These are phyloP conservation scores for Eupeodes luniger DNA, from an alignment of 2,888 invertebrate species.

Conservation along the genomic window DNA sequence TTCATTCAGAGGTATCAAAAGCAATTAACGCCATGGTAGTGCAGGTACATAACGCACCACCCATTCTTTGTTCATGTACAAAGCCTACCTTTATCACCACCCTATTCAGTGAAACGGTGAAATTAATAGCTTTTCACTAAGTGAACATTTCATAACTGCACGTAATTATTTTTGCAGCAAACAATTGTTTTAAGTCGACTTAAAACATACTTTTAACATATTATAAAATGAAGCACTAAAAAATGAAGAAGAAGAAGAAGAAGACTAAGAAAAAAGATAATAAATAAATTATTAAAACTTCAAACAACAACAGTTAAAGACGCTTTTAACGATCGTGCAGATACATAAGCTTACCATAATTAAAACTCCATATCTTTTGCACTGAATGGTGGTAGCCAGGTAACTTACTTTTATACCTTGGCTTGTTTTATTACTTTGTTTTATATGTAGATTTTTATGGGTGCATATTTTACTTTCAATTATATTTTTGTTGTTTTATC, in stretches of 20 bases:
- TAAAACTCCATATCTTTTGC: slow-evolving; percentile 21
- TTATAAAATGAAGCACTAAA: too few relatives aligned
- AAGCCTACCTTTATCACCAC: neutral
- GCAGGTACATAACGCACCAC: slow-evolving; percentile 6
- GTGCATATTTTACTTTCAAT: slow-evolving; percentile 1
- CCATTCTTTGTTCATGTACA: neutral
- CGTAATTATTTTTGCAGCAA: slow-evolving; percentile 20
- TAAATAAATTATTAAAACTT: slow-evolving; percentile 5
- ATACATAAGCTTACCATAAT: slow-evolving; percentile 30
- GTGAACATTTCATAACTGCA: slow-evolving; percentile 56
- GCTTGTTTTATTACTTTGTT: neutral
- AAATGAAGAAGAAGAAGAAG: neutral
- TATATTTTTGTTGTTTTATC: neutral
- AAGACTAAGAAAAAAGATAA: neutral
- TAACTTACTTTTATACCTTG: too few relatives aligned
- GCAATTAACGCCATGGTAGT: too few relatives aligned
- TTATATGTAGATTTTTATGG: neutral
- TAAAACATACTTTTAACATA: too few relatives aligned
- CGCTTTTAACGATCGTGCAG: slow-evolving; percentile 36
- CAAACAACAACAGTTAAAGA: slow-evolving; percentile 17
- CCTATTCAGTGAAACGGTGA: neutral
- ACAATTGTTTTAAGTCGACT: slow-evolving; percentile 20
- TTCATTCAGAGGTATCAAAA: too few relatives aligned
- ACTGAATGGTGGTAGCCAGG: neutral
- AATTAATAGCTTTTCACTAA: slow-evolving; percentile 32